These are phyloP conservation scores for Aspidapion aeneum DNA, from an alignment of 2,888 invertebrate species.

Conservation along the genomic window DNA sequence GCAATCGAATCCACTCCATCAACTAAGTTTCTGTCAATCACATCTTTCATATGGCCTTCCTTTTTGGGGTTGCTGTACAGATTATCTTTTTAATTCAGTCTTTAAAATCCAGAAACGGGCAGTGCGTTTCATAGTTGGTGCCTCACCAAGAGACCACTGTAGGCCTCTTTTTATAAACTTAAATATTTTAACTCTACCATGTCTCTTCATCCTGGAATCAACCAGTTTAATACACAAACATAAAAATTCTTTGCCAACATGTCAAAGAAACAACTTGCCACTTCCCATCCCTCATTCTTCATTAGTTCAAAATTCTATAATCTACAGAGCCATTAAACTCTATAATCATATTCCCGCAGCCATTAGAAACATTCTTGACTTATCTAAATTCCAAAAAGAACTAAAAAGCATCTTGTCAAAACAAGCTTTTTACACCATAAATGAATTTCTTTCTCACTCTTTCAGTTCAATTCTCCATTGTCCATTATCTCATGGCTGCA, in stretches of 20 bases:
- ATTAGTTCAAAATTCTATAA: background rate
- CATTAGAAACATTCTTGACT: background rate
- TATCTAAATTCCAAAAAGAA: background rate
- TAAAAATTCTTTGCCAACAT: background rate
- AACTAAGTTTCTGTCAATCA: too few species aligned
- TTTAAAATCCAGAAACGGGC: too few species aligned
- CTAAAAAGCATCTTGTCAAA: background rate
- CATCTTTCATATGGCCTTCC: background rate
- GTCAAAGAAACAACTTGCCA: background rate
- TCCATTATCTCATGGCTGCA: too few species aligned
- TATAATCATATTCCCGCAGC: background rate
- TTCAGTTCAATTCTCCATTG: too few species aligned
- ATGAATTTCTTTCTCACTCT: background rate
- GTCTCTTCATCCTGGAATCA: background rate
- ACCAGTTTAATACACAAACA: background rate
- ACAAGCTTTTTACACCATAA: background rate
- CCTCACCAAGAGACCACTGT: background rate
- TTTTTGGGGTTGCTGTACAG: background rate
- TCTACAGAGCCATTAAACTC: background rate
- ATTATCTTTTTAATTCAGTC: background rate
- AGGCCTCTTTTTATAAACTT: background rate
- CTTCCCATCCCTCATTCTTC: background rate
- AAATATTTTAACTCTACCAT: background rate
- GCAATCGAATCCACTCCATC: too few species aligned
- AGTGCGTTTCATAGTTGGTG: too few species aligned